Conservation (phyloP, 92 coral and sea anemone genomes). For the Paramuricea clavata region DNA sequence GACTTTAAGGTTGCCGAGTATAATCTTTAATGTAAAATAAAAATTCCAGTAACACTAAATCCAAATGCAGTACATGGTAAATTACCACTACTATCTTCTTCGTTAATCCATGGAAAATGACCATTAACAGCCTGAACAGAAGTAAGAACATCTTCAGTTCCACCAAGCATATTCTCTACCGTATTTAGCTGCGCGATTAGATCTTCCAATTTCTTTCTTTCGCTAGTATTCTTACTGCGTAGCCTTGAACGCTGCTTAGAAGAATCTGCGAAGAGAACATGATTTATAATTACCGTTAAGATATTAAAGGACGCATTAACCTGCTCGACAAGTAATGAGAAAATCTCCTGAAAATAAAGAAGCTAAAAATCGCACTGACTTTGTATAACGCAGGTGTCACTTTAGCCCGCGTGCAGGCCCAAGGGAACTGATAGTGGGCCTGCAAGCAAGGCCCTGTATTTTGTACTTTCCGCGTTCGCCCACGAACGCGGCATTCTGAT, state of each 20-base stretch:
- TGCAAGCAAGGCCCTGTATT: too few species aligned
- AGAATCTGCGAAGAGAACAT: constrained; percentile 7
- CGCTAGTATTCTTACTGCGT: constrained; percentile 26
- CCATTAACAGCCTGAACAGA: not conserved
- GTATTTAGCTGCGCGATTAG: not conserved
- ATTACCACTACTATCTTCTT: not conserved
- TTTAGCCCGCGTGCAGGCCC: too few species aligned
- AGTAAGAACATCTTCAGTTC: not conserved
- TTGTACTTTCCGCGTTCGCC: too few species aligned
- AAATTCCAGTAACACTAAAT: too few species aligned
- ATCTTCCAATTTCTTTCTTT: not conserved
- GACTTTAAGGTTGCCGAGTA: too few species aligned
- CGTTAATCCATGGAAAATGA: not conserved
- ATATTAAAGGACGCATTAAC: not conserved
- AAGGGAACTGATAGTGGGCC: too few species aligned
- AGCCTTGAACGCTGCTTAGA: constrained; percentile 30
- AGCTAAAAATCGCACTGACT: too few species aligned
- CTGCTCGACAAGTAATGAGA: not conserved
- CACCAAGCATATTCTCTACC: not conserved
- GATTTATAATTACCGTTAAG: not conserved
- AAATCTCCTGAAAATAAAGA: not conserved
- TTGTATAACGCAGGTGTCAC: too few species aligned
- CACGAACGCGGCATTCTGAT: too few species aligned
- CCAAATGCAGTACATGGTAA: not conserved
- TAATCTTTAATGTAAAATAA: too few species aligned